A percentile compares a stretch with the other conserved stretches of the same genome.
Conservation (phyloP, 2,888 invertebrate species). For the Cybosia mesomella region DNA sequence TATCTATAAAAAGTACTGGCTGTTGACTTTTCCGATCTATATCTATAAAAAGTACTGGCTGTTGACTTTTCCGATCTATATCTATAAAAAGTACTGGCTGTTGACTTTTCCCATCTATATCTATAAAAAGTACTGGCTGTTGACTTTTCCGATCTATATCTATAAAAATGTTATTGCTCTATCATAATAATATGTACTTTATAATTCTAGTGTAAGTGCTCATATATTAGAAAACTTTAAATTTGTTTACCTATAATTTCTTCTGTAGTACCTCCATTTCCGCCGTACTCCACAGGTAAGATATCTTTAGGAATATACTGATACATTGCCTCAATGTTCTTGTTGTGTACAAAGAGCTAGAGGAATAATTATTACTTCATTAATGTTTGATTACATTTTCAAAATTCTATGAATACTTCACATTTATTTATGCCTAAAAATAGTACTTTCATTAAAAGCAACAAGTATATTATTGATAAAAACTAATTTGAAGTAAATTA, state of each 20-base stretch:
- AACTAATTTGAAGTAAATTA: too few species aligned
- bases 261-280: constrained; percentile 84
- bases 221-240: background rate
- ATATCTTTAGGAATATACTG: constrained; percentile 86
- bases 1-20: too few species aligned
- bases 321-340: constrained; percentile 85
- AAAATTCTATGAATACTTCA: background rate
- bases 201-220: background rate
- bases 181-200: background rate
- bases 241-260: constrained; percentile 69
- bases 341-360: constrained; percentile 85
- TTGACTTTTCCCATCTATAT: too few species aligned
- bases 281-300: constrained; percentile 90
- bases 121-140: too few species aligned
- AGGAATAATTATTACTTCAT: constrained; percentile 30
- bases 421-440: background rate
- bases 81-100: too few species aligned
- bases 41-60: too few species aligned
- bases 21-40: too few species aligned
- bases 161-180: too few species aligned
- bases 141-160: too few species aligned
- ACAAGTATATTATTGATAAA: too few species aligned
- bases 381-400: background rate
- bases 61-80: too few species aligned
- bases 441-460: too few species aligned